These are phyloP conservation scores for Sthenelais limicola DNA, from an alignment of 2,888 invertebrate genomes.

Conservation along the genomic window DNA sequence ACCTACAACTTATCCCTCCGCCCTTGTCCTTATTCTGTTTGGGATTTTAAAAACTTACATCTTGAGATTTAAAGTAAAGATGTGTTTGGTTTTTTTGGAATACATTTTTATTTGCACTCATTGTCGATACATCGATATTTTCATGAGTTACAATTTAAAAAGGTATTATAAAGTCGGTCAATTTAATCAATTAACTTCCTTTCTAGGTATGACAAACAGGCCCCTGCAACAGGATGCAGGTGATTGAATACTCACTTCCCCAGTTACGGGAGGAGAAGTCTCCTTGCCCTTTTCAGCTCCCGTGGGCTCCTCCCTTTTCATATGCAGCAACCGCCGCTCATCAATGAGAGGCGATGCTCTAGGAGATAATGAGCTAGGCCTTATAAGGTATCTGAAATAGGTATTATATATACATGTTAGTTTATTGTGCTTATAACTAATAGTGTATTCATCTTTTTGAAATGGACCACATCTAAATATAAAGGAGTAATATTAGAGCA, in stretches of 20 bases:
- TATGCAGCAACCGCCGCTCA: slow-evolving; percentile 57
- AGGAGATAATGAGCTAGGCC: slow-evolving; percentile 88
- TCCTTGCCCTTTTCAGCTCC: slow-evolving; percentile 57
- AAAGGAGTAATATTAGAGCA: too few relatives aligned
- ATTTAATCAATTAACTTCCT: too few relatives aligned
- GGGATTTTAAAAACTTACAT: too few relatives aligned
- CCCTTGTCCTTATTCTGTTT: too few relatives aligned
- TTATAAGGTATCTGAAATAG: slow-evolving; percentile 84
- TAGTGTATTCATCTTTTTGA: not conserved
- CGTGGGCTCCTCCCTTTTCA: slow-evolving; percentile 57
- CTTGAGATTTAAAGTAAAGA: too few relatives aligned
- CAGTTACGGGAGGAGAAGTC: not conserved
- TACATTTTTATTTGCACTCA: too few relatives aligned
- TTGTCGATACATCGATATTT: too few relatives aligned
- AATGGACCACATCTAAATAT: too few relatives aligned
- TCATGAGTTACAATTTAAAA: too few relatives aligned
- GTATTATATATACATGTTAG: not conserved
- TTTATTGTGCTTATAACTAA: not conserved
- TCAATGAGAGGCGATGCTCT: slow-evolving; percentile 70
- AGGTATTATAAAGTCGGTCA: too few relatives aligned
- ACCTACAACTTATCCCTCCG: too few relatives aligned
- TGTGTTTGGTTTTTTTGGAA: too few relatives aligned
- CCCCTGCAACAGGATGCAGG: not conserved
- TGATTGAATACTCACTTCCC: not conserved
- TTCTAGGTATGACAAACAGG: not conserved